Evolutionary conservation across 30 jellyfish, hydroid and myxozoan genomes (phyloP), one percentile per base, ranked within the genome.

Genomic region (Calvadosia cruxmelitensis): DNA sequence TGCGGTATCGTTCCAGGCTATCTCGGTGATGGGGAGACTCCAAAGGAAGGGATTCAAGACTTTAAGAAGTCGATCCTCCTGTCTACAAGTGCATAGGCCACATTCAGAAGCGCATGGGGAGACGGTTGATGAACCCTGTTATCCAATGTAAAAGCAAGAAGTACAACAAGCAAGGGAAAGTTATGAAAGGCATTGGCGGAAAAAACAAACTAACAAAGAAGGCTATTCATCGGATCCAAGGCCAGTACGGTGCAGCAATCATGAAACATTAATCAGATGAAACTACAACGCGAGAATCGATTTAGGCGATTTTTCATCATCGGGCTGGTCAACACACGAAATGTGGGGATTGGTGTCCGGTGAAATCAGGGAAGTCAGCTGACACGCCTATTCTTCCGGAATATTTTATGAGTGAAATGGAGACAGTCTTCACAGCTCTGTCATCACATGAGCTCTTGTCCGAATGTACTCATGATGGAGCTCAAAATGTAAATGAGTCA

Each of bases 101-200:
- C n/a, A n/a, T n/a, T n/a, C n/a, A n/a, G n/a, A n/a, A n/a, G n/a
- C n/a, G 61, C 12, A 48, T 48, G 61, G 61, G 61, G 61, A 12
- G 61, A 48, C 12, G n/a, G 61, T n/a, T 48, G n/a, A 48, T 10
- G 12, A 48, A 48, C n/a, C 61, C n/a, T 48, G 61, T 48, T n/a
- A 12, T 48, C 16, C 16, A 48, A 48, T 48, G 61, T n/a, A 48
- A 48, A n/a, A 48, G n/a, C 12, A 48, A 48, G n/a, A 48, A 12
- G n/a, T n/a, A 10, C 12, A n/a, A 12, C 61, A 48, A 10, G 61
- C 12, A 10, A n/a, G 61, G n/a, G n/a, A n/a, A n/a, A n/a, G n/a
- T n/a, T n/a, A n/a, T n/a, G n/a, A 48, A 48, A 57, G 61, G 61
- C 61, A 12, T 48, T 10, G 61, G 61, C 12, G 61, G 61, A n/a